Conservation (phyloP, 2,113 vertebrate species). For the Ranitomeya variabilis region DNA sequence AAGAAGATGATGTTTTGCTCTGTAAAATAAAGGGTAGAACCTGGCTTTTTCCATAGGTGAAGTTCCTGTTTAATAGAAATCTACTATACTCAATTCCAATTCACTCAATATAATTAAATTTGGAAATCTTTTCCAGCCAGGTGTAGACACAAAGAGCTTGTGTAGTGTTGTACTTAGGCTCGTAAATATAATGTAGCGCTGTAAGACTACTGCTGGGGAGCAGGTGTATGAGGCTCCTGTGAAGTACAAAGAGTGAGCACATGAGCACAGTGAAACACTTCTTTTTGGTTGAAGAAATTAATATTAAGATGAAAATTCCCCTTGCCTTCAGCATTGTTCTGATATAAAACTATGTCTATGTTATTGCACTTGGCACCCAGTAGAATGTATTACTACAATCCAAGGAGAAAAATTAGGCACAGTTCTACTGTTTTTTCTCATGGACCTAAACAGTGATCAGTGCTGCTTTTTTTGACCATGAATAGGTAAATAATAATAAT, state of each 20-base stretch:
- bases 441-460: neutral
- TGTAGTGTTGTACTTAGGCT: constrained; percentile 33
- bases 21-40: neutral
- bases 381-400: neutral
- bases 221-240: constrained; percentile 42
- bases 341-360: neutral
- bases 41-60: neutral
- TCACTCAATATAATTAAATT: constrained; percentile 15
- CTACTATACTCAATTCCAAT: constrained; percentile 4
- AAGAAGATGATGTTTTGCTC: neutral
- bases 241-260: constrained; percentile 35
- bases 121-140: constrained; percentile 37
- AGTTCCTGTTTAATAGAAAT: neutral
- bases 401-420: neutral
- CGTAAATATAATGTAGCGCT: constrained; percentile 39
- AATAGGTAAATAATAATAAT: neutral
- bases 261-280: constrained; percentile 25
- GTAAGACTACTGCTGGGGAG: constrained; percentile 33
- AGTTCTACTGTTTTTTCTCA: neutral
- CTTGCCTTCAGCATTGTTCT: constrained; percentile 8
- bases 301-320: constrained; percentile 20
- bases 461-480: neutral
- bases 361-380: neutral
- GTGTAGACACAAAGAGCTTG: constrained; percentile 32
- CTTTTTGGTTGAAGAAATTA: constrained; percentile 17